Evolutionary conservation across 1,140 invertebrate genomes (phyloP).

Genomic region (Ptiloglossa arizonensis): DNA sequence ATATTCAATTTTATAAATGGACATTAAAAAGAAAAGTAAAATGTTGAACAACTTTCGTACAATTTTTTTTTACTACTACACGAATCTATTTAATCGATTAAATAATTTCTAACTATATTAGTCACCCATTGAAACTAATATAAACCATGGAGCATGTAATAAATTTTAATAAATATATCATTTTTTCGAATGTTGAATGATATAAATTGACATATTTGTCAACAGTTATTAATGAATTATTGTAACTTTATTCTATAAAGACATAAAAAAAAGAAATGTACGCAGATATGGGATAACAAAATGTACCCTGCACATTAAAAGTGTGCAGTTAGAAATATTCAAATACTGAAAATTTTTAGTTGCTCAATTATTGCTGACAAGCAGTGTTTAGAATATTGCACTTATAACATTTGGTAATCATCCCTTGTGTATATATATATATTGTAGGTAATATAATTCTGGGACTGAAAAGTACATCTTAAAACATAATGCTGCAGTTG

Average conservation of each 20-base stretch:
- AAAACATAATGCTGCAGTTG: slow-evolving; percentile 38
- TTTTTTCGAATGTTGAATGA: slow-evolving; percentile 9
- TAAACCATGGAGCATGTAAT: neutral
- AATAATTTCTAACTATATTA: slow-evolving; percentile 20
- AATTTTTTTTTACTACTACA: slow-evolving; percentile 31
- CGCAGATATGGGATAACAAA: slow-evolving; percentile 6
- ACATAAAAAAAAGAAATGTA: neutral
- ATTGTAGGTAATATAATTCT: slow-evolving; percentile 50
- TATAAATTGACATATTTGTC: neutral
- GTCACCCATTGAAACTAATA: slow-evolving; percentile 10
- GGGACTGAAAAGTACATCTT: slow-evolving; percentile 54
- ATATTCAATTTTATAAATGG: slow-evolving; percentile 43
- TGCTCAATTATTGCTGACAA: slow-evolving; percentile 36
- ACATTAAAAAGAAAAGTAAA: neutral
- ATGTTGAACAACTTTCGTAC: slow-evolving; percentile 21
- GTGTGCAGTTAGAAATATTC: slow-evolving; percentile 11
- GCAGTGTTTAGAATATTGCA: slow-evolving; percentile 28
- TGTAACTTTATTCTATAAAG: neutral
- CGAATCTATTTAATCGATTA: slow-evolving; percentile 4
- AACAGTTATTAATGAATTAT: neutral
- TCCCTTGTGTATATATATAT: slow-evolving; percentile 53
- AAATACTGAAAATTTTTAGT: slow-evolving; percentile 39
- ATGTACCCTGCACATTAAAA: slow-evolving; percentile 9
- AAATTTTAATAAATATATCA: neutral
- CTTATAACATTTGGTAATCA: slow-evolving; percentile 33